Conservation (phyloP, 2,797 vertebrate genomes). For the Synaphobranchus kaupii region DNA sequence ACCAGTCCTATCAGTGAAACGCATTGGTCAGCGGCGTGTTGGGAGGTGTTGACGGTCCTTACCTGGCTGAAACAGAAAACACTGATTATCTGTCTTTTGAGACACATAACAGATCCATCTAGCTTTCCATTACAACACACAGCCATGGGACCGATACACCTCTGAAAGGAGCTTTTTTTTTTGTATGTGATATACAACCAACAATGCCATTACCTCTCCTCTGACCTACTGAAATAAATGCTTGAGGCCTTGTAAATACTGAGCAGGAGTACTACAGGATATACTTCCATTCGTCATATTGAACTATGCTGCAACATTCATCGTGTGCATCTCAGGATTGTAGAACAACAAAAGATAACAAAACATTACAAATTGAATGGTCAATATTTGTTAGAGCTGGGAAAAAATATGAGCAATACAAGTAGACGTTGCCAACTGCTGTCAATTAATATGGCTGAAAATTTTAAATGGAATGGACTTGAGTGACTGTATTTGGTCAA, state of each 20-base stretch:
- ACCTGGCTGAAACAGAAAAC: constrained; percentile 25
- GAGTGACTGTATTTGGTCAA: not conserved
- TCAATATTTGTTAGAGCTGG: not conserved
- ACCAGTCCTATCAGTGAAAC: constrained; percentile 5
- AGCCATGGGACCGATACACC: constrained; percentile 26
- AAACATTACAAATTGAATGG: not conserved
- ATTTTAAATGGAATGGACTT: not conserved
- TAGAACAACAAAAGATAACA: not conserved
- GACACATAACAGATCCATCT: not conserved
- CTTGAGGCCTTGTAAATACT: not conserved
- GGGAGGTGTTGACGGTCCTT: constrained; percentile 12
- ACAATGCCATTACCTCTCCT: constrained; percentile 29
- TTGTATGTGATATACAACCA: not conserved
- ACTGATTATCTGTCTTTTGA: constrained; percentile 33
- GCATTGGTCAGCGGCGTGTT: not conserved
- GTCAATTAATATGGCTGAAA: not conserved
- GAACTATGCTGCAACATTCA: not conserved
- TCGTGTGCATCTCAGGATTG: not conserved
- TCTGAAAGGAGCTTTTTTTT: constrained; percentile 17
- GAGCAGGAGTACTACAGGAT: not conserved
- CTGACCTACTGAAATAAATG: not conserved
- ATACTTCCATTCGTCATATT: not conserved
- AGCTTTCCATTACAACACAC: not conserved
- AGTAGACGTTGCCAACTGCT: not conserved
- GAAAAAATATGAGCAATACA: not conserved